phyloP scores from a whole-genome alignment of 1,140 invertebrate genomes.

The Drosophila seguyi region DNA sequence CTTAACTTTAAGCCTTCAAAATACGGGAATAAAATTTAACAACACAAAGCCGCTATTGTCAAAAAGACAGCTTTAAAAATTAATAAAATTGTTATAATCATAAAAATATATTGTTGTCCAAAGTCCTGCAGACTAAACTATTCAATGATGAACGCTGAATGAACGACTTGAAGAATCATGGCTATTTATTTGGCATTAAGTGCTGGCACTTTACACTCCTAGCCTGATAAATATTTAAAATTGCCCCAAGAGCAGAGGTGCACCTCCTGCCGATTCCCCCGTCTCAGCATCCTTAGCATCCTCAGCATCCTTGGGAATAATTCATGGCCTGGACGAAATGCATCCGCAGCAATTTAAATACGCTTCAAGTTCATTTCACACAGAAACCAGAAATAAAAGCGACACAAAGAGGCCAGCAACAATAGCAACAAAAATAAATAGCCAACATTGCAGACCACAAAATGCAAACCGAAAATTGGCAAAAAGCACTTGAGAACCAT shows the following conservation, averaged over 20 bases:
- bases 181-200: slow-evolving; percentile 17
- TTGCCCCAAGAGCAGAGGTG: slow-evolving; percentile 2
- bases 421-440: slow-evolving; percentile 11
- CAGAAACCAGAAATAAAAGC: slow-evolving; percentile 22
- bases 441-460: slow-evolving; percentile 33
- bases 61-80: background rate
- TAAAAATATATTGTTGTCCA: too few relatives aligned
- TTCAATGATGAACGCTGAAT: background rate
- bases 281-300: background rate
- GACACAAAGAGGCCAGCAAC: slow-evolving; percentile 37
- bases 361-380: slow-evolving; percentile 17
- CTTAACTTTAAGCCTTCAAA: too few relatives aligned
- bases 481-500: slow-evolving; percentile 50
- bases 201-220: slow-evolving; percentile 9
- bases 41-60: background rate
- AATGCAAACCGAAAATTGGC: slow-evolving; percentile 48
- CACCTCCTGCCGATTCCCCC: slow-evolving; percentile 2
- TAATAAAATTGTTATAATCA: background rate
- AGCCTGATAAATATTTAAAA: slow-evolving; percentile 33
- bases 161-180: background rate
- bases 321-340: slow-evolving; percentile 22
- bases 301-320: slow-evolving; percentile 12
- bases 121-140: too few relatives aligned
- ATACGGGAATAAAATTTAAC: too few relatives aligned
- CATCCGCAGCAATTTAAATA: slow-evolving; percentile 39